Evolutionary conservation across 2,113 vertebrate species (phyloP).

Genomic region (Oreochromis aureus): DNA sequence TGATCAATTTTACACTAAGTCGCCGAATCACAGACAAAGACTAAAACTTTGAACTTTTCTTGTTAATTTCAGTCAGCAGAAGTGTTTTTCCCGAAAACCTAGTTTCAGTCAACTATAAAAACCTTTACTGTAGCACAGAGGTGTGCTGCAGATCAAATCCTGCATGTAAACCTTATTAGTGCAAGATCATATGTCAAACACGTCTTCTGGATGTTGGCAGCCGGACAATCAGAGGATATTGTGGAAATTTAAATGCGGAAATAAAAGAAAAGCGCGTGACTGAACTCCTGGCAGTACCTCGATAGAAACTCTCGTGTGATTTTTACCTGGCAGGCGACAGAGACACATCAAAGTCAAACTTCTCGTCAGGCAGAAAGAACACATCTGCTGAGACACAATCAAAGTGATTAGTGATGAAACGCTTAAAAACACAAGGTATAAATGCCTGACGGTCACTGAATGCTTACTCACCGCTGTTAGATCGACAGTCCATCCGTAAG

Average conservation of each 20-base stretch:
- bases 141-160: neutral
- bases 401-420: neutral
- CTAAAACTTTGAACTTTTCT: too few relatives aligned
- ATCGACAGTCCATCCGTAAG: slow-evolving; percentile 32
- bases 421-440: neutral
- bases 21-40: too few relatives aligned
- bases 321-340: slow-evolving; percentile 71
- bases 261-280: neutral
- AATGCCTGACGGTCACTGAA: neutral
- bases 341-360: slow-evolving; percentile 76
- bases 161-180: neutral
- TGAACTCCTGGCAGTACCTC: neutral
- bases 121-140: too few relatives aligned
- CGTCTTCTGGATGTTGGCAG: neutral
- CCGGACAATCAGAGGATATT: neutral
- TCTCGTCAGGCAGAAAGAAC: slow-evolving; percentile 67
- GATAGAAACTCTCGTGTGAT: neutral
- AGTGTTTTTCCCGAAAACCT: too few relatives aligned
- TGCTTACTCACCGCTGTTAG: slow-evolving; percentile 12
- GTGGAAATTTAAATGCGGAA: neutral
- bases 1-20: neutral
- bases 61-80: neutral
- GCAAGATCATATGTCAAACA: neutral
- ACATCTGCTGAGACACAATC: slow-evolving; percentile 32
- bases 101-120: too few relatives aligned